Evolutionary conservation across 2,888 invertebrate species (phyloP).

Genomic region (Synergus laeviventris): DNA sequence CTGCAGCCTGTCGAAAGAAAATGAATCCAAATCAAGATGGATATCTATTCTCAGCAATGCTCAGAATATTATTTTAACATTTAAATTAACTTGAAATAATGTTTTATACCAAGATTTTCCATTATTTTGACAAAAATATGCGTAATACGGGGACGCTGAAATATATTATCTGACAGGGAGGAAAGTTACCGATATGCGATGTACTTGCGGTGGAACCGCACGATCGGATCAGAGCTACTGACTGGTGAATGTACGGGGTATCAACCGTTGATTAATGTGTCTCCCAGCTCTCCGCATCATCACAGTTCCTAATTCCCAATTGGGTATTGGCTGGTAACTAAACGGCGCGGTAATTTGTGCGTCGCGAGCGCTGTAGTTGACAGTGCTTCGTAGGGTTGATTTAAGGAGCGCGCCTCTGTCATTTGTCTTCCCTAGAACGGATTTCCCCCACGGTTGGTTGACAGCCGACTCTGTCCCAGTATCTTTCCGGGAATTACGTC

Average conservation of each 20-base stretch:
- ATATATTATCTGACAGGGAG: too few species aligned
- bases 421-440: slow-evolving; percentile 55
- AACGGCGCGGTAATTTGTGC: slow-evolving; percentile 63
- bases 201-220: neutral
- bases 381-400: slow-evolving; percentile 60
- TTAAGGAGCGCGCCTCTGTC: slow-evolving; percentile 62
- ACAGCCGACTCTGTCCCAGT: slow-evolving; percentile 44
- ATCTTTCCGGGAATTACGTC: slow-evolving; percentile 28
- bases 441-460: slow-evolving; percentile 50
- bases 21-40: neutral
- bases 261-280: slow-evolving; percentile 22
- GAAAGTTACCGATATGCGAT: neutral
- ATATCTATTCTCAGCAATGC: neutral
- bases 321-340: slow-evolving; percentile 67
- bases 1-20: neutral
- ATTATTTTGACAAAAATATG: too few species aligned
- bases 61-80: neutral
- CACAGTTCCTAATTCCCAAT: slow-evolving; percentile 13
- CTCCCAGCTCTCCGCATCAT: neutral
- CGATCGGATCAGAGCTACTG: neutral
- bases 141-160: too few species aligned
- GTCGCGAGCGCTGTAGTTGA: slow-evolving; percentile 57
- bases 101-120: too few species aligned
- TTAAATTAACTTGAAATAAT: too few species aligned
- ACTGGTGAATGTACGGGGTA: neutral